These are phyloP conservation scores for Chloromyia formosa DNA, from an alignment of 2,888 invertebrate species.

Conservation along the genomic window DNA sequence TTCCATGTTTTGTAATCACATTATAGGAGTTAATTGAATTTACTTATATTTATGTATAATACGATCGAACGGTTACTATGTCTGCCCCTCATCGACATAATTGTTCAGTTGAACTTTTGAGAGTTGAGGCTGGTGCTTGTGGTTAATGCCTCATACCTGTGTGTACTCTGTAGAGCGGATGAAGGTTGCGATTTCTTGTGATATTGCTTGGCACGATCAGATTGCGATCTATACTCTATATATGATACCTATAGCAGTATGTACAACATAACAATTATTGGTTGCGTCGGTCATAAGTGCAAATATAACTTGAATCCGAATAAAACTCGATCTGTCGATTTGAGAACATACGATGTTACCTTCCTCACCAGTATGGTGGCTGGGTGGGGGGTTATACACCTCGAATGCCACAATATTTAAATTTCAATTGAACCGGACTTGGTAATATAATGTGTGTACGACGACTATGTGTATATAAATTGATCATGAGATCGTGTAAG, in stretches of 20 bases:
- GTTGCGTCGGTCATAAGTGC: constrained; percentile 18
- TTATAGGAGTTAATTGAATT: constrained; percentile 33
- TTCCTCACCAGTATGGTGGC: not conserved
- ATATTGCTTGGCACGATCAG: constrained; percentile 22
- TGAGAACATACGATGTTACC: too few relatives aligned
- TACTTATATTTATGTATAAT: constrained; percentile 30
- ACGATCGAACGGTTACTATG: constrained; percentile 4
- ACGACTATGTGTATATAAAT: constrained; percentile 2
- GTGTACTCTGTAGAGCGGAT: not conserved
- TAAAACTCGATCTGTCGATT: too few relatives aligned
- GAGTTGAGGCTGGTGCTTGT: too few relatives aligned
- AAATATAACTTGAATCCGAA: not conserved
- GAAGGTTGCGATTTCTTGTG: constrained; percentile 30
- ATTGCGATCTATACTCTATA: not conserved
- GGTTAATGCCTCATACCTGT: too few relatives aligned
- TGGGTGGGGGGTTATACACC: not conserved
- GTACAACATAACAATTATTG: constrained; percentile 13
- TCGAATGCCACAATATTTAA: constrained; percentile 33
- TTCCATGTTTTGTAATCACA: constrained; percentile 35
- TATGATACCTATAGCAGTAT: too few relatives aligned
- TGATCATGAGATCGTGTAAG: constrained; percentile 16
- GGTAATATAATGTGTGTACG: too few relatives aligned
- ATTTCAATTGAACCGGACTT: constrained; percentile 28
- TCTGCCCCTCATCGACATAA: constrained; percentile 16
- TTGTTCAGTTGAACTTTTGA: constrained; percentile 31